Evolutionary conservation across 2,888 invertebrate species (phyloP).

Genomic region (Pomacea canaliculata): DNA sequence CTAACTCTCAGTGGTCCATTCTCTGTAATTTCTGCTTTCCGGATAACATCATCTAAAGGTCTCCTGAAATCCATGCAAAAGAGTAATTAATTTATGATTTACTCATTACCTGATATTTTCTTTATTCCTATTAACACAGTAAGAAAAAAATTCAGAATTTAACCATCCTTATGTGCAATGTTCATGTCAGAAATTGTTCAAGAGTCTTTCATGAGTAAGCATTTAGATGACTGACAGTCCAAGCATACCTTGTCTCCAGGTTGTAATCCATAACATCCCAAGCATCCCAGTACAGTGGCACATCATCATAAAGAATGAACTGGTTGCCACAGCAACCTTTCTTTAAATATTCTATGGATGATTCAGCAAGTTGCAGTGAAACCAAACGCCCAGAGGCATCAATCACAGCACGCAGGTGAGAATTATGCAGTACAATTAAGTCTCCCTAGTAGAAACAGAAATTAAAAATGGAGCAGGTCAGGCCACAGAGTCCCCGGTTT

Average conservation of each 20-base stretch:
- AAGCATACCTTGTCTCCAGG: conserved; percentile 69
- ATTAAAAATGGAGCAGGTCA: too few species aligned
- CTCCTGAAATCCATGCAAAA: conserved; percentile 43
- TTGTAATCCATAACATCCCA: conserved; percentile 75
- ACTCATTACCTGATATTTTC: not conserved
- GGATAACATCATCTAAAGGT: conserved; percentile 48
- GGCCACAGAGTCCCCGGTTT: too few species aligned
- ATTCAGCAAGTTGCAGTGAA: conserved; percentile 30
- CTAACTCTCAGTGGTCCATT: conserved; percentile 65
- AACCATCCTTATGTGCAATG: too few species aligned
- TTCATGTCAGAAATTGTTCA: too few species aligned
- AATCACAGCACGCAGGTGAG: conserved; percentile 21
- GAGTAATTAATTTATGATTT: not conserved
- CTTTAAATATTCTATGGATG: conserved; percentile 27
- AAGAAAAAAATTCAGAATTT: too few species aligned
- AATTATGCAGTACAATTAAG: conserved; percentile 27
- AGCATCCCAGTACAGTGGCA: conserved; percentile 74
- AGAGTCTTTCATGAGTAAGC: too few species aligned
- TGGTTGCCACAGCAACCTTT: conserved; percentile 63
- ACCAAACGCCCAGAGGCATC: conserved; percentile 25
- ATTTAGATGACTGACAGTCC: too few species aligned
- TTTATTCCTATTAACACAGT: not conserved
- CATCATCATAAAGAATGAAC: conserved; percentile 72
- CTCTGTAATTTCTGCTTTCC: conserved; percentile 54
- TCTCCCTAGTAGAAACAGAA: conserved; percentile 22